Evolutionary conservation across 2,797 vertebrate genomes (phyloP), one percentile per base, ranked within the genome.

Genomic region (Chaetodon trifasciatus): DNA sequence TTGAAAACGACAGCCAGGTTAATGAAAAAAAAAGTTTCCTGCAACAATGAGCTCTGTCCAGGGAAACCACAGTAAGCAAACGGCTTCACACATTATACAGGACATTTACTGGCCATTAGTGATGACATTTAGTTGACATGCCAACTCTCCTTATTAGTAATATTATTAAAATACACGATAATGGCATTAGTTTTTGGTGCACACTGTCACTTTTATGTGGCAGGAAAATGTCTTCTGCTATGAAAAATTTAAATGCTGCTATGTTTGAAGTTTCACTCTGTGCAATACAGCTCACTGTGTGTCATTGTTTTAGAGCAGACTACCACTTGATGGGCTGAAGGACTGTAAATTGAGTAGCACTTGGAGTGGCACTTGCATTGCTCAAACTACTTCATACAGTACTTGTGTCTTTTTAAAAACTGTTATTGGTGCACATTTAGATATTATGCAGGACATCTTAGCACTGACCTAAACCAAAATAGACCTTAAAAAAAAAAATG

Each of bases 331-430:
- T 40, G 55, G 15, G 44, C n/a, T 72, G 28, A 50, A 77, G 75
- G 57, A 65, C 58, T 21, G 39, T 50, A 82, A 66, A 77, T 73
- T 62, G 55, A 83, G 78, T 53, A 63, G 65, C 72, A 71, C 78
- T 85, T 49, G 23, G 24, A 40, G 9, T 11, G 46, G 21, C 50
- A 67, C 68, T 85, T 39, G 32, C 19, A 11, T 72, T 24, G 53
- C 53, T 68, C 42, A 70, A 74, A 15, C 62, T 72, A 69, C 83
- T 80, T 72, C 17, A 74, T 37, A 35, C n/a, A 50, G 39, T 60
- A 60, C 84, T 82, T 63, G 19, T 77, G 32, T 56, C 40, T 52
- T 68, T 86, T 65, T 65, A 78, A 37, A 63, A 77, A 32, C 58
- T 61, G 52, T 79, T 76, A 72, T 56, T 42, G 23, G 35, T 52